Conservation (phyloP, 2,797 vertebrate species). For the Gallirallus australis region DNA sequence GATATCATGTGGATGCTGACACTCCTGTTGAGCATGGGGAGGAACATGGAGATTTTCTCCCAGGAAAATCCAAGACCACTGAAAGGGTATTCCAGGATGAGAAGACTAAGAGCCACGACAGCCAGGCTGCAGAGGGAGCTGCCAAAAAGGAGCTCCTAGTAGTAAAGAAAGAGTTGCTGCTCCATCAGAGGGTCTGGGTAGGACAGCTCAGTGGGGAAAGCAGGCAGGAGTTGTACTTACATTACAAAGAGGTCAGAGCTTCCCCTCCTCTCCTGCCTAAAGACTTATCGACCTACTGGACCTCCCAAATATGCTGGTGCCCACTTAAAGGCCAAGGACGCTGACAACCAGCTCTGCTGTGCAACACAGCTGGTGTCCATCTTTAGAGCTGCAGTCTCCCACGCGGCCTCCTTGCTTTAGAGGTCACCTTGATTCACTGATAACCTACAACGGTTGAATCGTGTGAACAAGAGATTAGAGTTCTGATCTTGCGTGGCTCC, state of each 20-base stretch:
- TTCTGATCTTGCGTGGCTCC: not conserved
- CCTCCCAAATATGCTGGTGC: not conserved
- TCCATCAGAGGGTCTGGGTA: not conserved
- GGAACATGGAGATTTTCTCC: not conserved
- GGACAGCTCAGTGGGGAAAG: not conserved
- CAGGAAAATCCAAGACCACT: not conserved
- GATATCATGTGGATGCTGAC: not conserved
- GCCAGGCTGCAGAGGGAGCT: not conserved
- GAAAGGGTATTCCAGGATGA: not conserved
- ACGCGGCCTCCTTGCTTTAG: not conserved
- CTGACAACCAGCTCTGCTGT: not conserved
- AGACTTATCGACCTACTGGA: not conserved
- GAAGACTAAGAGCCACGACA: not conserved
- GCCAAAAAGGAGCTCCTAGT: not conserved
- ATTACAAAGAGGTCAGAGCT: not conserved
- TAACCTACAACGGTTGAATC: not conserved
- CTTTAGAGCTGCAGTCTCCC: not conserved
- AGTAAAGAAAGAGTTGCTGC: not conserved
- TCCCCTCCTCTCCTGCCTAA: not conserved
- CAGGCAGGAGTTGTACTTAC: not conserved
- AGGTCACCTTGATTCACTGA: slow-evolving; percentile 13
- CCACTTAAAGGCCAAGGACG: rapidly evolving
- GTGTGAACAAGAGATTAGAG: not conserved
- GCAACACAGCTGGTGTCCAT: not conserved
- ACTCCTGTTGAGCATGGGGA: not conserved